These are phyloP conservation scores for Proterorhinus semilunaris DNA, from an alignment of 2,113 vertebrate species.

Conservation along the genomic window DNA sequence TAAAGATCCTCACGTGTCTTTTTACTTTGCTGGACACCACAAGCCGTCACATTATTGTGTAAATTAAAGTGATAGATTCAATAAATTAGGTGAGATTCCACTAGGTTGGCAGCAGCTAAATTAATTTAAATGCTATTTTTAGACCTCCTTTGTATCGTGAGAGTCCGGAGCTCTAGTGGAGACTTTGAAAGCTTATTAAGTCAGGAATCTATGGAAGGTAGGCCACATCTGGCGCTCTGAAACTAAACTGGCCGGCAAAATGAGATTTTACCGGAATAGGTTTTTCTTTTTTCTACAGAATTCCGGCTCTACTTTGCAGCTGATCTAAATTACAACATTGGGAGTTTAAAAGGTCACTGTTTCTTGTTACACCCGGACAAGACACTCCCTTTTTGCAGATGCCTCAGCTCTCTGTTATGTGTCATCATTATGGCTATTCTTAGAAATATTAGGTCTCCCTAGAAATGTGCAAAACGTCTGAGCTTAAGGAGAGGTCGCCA, in stretches of 20 bases:
- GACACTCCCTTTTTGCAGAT: conserved; percentile 49
- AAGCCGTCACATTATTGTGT: conserved; percentile 27
- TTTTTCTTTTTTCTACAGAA: conserved; percentile 17
- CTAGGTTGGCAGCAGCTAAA: conserved; percentile 45
- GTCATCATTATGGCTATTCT: conserved; percentile 49
- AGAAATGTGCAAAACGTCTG: conserved; percentile 40
- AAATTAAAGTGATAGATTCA: conserved; percentile 56
- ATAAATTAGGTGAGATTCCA: conserved; percentile 52
- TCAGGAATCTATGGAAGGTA: conserved; percentile 39
- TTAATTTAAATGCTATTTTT: conserved; percentile 61
- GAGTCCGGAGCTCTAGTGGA: conserved; percentile 35
- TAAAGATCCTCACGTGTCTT: conserved; percentile 5
- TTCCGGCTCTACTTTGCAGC: conserved; percentile 37
- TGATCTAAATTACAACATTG: conserved; percentile 37
- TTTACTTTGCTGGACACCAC: conserved; percentile 9
- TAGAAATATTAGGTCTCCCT: conserved; percentile 34
- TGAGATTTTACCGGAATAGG: conserved; percentile 39
- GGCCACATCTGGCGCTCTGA: conserved; percentile 51
- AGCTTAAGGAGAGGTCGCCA: conserved; percentile 38
- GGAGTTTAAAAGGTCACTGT: conserved; percentile 47
- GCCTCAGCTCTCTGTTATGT: conserved; percentile 35
- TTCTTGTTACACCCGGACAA: conserved; percentile 36
- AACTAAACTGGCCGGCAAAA: conserved; percentile 25
- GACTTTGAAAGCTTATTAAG: conserved; percentile 54
- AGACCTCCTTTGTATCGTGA: conserved; percentile 37